Evolutionary conservation across 2,797 vertebrate species (phyloP).

Genomic region (Leontocebus nigricollis): DNA sequence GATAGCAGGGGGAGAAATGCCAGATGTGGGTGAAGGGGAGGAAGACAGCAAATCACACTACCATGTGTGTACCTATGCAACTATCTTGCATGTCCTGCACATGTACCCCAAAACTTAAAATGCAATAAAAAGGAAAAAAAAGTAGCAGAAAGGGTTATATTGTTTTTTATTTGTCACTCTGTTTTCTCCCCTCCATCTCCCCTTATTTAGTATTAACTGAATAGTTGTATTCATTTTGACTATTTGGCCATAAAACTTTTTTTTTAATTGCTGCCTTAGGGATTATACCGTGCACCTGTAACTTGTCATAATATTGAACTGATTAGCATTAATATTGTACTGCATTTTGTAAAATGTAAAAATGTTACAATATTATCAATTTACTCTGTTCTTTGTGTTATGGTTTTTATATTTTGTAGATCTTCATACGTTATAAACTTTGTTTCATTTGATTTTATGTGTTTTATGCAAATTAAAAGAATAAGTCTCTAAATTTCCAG

Average conservation of each 20-base stretch:
- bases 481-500: background rate
- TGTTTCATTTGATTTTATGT: background rate
- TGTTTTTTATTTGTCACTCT: background rate
- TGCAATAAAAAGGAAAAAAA: background rate
- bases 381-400: background rate
- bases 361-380: background rate
- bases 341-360: background rate
- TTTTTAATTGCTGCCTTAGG: background rate
- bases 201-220: background rate
- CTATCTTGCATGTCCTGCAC: too few species aligned
- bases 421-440: background rate
- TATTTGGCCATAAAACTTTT: background rate
- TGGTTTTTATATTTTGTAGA: background rate
- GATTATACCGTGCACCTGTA: background rate
- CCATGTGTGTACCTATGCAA: too few species aligned
- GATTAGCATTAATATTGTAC: background rate
- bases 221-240: background rate
- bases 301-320: background rate
- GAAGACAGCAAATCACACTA: too few species aligned
- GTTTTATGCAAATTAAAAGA: background rate
- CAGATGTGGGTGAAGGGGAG: too few species aligned
- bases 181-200: background rate
- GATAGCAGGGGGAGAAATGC: too few species aligned
- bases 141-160: background rate
- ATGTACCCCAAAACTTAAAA: too few species aligned